Base-by-base conservation (phyloP, 2,888 invertebrate genomes). In the Pollenia griseotomentosa region DNA sequence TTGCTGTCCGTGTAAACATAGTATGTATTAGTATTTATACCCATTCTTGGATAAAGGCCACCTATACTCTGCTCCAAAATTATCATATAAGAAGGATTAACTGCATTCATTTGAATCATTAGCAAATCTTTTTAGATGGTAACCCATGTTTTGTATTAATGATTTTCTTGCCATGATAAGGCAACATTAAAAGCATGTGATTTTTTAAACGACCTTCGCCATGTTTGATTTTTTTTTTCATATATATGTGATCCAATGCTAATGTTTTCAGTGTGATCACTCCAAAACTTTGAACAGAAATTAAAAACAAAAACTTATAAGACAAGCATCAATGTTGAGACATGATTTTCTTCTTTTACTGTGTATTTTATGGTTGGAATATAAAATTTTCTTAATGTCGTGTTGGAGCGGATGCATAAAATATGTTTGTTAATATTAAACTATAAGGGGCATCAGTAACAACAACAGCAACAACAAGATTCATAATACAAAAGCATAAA, bases 351-450 rank as follows among this genome's bases (percentile, higher is more conserved):
- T 83, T 65, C 48, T 83, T 55, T 55, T 77, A 33, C 63, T 59
- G 33, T 33, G 66, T 80, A 71, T 81, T 87, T 84, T 84, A 87
- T 81, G 81, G 78, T 78, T 82, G 68, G 63, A 78, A 84, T 78
- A 87, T 65, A 59, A 87, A 87, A 82, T 82, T 81, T 78, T 74
- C 81, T 84, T 82, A 63, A 82, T 84, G 81, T 87, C 77, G 81
- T 84, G 70, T 79, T 77, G 66, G 55, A 84, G 87, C 84, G 86
- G 86, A 87, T 88, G 75, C 86, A 88, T 88, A 88, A 87, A 88
- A 87, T 87, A 87, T 82, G 86, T 86, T 75, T 84, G 74, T 80
- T 84, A 78, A 55, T 80, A 86, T 79, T 68, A 68, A 81, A 84
- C 71, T 79, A 77, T 19, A 83, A 88, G 75, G 77, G 83, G 85